Evolutionary conservation across 1,140 invertebrate species (phyloP).

Genomic region (Scaptomyza hsui): DNA sequence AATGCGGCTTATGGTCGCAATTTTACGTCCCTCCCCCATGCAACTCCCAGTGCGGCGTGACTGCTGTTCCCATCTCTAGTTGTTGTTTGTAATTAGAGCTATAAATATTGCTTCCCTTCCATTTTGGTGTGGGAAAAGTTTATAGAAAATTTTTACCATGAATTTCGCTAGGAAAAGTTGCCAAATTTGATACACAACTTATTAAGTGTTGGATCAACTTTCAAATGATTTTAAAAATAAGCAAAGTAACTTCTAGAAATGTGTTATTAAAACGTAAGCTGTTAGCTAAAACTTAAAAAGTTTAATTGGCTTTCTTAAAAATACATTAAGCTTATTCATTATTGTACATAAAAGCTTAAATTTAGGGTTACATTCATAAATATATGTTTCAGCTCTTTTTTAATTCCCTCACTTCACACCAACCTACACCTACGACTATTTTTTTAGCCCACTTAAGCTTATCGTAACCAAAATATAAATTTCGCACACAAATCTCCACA

Average conservation of each 20-base stretch:
- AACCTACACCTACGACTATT: neutral
- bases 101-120: conserved; percentile 47
- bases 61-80: conserved; percentile 48
- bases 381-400: no score
- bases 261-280: no score
- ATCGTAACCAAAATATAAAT: conserved; percentile 24
- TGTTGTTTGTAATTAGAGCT: conserved; percentile 74
- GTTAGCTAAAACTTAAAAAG: no score
- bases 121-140: neutral
- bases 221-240: conserved; percentile 2
- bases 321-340: no score
- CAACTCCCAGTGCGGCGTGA: conserved; percentile 59
- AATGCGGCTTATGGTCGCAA: conserved; percentile 64
- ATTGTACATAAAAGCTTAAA: no score
- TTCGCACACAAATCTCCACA: conserved; percentile 47
- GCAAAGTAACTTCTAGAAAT: neutral
- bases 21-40: conserved; percentile 47
- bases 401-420: no score
- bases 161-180: neutral
- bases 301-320: no score
- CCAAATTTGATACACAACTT: conserved; percentile 15
- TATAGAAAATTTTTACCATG: neutral
- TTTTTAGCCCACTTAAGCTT: neutral
- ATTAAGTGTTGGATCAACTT: conserved; percentile 24
- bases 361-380: no score